Conservation (phyloP, 1,140 invertebrate genomes). For the Caenorhabditis brenneri region DNA sequence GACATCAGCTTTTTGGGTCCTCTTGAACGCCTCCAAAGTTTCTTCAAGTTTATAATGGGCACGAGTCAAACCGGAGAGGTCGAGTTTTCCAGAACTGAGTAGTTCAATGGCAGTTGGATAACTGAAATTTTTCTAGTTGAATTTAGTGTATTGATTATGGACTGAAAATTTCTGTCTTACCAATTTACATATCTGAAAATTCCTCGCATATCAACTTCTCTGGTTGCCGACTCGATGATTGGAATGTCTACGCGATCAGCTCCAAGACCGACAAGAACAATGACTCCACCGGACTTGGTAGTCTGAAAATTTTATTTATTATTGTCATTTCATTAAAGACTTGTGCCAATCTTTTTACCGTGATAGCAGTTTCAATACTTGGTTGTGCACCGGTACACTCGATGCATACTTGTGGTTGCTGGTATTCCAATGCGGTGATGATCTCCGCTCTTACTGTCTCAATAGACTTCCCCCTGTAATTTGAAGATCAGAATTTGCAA, state of each 20-base stretch:
- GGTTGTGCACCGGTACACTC: constrained; percentile 86
- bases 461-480: constrained; percentile 67
- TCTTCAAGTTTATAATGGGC: constrained; percentile 87
- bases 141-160: neutral
- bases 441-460: constrained; percentile 75
- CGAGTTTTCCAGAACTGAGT: constrained; percentile 81
- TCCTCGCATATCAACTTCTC: constrained; percentile 52
- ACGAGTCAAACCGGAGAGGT: constrained; percentile 87
- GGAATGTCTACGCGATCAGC: constrained; percentile 43
- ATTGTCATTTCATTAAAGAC: neutral
- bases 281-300: constrained; percentile 49
- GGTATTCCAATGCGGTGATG: constrained; percentile 77
- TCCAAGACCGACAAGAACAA: constrained; percentile 49
- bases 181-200: constrained; percentile 56
- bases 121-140: constrained; percentile 72
- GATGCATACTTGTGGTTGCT: constrained; percentile 80
- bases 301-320: constrained; percentile 5
- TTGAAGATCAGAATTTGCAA: constrained; percentile 35
- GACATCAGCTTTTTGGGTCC: constrained; percentile 73
- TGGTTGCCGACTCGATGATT: constrained; percentile 46
- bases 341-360: constrained; percentile 76
- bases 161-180: neutral
- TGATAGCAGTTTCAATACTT: constrained; percentile 80
- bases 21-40: constrained; percentile 84
- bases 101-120: constrained; percentile 85